Percentiles rank a stretch among this genome's conserved stretches.
Conservation (phyloP, 2,797 vertebrate species). For the Betta splendens region DNA sequence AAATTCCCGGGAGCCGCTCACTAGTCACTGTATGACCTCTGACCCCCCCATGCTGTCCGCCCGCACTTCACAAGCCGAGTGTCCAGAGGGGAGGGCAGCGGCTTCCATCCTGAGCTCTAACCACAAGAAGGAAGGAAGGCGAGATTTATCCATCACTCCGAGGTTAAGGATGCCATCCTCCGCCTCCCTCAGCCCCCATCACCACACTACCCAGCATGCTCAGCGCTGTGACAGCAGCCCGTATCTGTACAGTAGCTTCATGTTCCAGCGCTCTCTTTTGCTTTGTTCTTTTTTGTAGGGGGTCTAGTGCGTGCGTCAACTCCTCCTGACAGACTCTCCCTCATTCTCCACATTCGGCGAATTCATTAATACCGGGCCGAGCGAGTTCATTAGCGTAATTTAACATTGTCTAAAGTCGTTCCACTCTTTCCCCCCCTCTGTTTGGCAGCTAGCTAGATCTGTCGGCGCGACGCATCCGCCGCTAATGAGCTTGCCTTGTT, state of each 20-base stretch:
- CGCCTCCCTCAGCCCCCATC: constrained; percentile 28
- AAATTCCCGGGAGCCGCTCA: constrained; percentile 62
- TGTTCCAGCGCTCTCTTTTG: background rate
- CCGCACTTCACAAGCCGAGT: constrained; percentile 26
- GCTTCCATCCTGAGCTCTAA: constrained; percentile 50
- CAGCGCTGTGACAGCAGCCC: constrained; percentile 25
- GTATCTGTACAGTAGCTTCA: constrained; percentile 39
- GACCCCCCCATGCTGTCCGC: constrained; percentile 63
- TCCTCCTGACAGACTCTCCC: constrained; percentile 35
- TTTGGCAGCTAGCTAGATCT: constrained; percentile 65
- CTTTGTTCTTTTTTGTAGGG: background rate
- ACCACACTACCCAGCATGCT: constrained; percentile 51
- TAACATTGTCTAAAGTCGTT: constrained; percentile 67
- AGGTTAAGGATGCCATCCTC: constrained; percentile 32
- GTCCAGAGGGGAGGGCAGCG: constrained; percentile 6
- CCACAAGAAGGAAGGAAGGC: constrained; percentile 48
- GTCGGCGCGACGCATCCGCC: constrained; percentile 63
- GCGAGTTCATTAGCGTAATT: constrained; percentile 72
- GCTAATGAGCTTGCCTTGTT: constrained; percentile 80
- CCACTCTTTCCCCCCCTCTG: constrained; percentile 42
- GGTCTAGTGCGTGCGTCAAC: constrained; percentile 7
- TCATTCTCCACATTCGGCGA: constrained; percentile 35
- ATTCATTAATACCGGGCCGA: constrained; percentile 63
- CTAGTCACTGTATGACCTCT: constrained; percentile 70
- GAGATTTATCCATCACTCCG: constrained; percentile 65